phyloP scores from a whole-genome alignment of 2,113 vertebrate species.

The Bujurquina vittata region DNA sequence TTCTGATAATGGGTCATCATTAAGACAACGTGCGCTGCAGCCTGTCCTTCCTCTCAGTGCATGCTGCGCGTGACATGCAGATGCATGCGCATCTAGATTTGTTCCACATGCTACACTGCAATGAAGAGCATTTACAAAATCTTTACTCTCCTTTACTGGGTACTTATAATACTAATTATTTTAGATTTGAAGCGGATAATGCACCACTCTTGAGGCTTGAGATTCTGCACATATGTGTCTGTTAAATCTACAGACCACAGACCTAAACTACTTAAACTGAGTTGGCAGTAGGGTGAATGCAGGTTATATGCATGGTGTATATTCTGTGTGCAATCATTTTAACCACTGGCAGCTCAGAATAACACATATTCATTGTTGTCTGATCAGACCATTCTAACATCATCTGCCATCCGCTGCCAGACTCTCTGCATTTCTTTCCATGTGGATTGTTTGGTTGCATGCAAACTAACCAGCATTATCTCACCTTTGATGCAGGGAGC shows the following conservation, averaged over 20 bases:
- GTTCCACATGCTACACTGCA: neutral
- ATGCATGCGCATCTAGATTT: neutral
- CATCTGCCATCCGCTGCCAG: too few species aligned
- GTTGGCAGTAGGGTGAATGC: neutral
- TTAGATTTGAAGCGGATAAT: neutral
- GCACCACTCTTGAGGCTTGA: neutral
- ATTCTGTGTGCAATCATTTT: neutral
- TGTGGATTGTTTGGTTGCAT: too few species aligned
- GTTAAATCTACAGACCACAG: neutral
- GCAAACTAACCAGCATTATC: too few species aligned
- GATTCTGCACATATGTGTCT: neutral
- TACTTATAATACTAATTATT: accelerated
- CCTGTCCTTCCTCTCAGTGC: neutral
- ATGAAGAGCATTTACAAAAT: neutral
- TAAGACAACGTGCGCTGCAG: neutral
- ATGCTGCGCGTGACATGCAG: neutral
- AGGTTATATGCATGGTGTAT: neutral
- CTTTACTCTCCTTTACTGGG: neutral
- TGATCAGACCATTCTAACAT: too few species aligned
- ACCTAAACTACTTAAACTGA: neutral
- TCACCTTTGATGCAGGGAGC: too few species aligned
- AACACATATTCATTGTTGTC: too few species aligned
- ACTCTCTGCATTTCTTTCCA: too few species aligned
- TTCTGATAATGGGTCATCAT: accelerated
- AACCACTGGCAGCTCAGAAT: too few species aligned